Percentiles rank a stretch among this genome's conserved stretches.
Conservation (phyloP, 2,888 invertebrate genomes). For the Microchrysa polita region DNA sequence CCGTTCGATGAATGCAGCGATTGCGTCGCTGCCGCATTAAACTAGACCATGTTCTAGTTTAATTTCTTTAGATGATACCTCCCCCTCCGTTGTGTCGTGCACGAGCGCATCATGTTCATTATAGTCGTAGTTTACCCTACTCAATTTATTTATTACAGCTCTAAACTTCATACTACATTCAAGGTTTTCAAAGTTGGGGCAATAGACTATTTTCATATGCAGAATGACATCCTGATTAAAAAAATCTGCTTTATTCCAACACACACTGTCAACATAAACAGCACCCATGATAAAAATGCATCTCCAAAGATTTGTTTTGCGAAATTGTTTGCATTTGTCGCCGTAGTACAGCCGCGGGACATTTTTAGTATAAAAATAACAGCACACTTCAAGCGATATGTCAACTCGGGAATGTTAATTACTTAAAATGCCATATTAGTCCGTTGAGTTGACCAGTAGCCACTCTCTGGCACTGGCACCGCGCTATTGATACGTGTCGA, state of each 20-base stretch:
- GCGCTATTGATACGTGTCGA: conserved; percentile 16
- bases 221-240: no score
- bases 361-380: conserved; percentile 37
- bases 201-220: no score
- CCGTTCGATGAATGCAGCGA: no score
- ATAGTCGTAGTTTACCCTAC: no score
- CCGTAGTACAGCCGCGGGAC: conserved; percentile 25
- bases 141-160: no score
- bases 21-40: no score
- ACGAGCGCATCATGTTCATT: no score
- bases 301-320: conserved; percentile 34
- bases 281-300: not conserved
- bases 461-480: not conserved
- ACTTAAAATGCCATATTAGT: conserved; percentile 44
- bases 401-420: conserved; percentile 44
- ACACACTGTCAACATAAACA: not conserved
- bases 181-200: no score
- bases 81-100: no score
- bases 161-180: no score
- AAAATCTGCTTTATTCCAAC: not conserved
- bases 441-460: conserved; percentile 12
- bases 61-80: no score
- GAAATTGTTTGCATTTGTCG: conserved; percentile 25
- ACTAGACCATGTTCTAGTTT: no score
- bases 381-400: conserved; percentile 42